These are phyloP conservation scores for Athalia cordata DNA, from an alignment of 2,888 invertebrate genomes.

Conservation along the genomic window DNA sequence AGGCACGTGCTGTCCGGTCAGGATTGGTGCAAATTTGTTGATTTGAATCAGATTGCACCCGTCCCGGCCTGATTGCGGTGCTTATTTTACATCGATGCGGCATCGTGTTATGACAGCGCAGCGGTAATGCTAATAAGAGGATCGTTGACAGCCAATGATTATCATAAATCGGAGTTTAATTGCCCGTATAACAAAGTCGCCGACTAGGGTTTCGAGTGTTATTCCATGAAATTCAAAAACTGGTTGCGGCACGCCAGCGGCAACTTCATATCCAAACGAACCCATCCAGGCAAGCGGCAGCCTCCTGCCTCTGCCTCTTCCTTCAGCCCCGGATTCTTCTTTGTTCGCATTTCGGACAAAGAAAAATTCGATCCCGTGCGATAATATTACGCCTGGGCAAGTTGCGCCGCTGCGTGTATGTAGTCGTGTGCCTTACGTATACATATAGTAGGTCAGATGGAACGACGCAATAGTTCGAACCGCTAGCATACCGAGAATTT, in stretches of 20 bases:
- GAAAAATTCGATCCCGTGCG: constrained; percentile 60
- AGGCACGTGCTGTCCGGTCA: constrained; percentile 64
- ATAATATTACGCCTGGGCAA: constrained; percentile 54
- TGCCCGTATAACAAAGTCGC: constrained; percentile 5
- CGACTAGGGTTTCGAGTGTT: background rate
- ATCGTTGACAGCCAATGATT: constrained; percentile 28
- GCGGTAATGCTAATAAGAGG: background rate
- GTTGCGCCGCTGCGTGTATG: constrained; percentile 3
- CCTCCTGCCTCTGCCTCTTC: constrained; percentile 1
- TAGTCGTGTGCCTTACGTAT: background rate
- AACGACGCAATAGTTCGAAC: constrained; percentile 34
- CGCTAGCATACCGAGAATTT: constrained; percentile 36
- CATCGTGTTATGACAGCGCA: background rate
- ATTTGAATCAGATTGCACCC: constrained; percentile 74
- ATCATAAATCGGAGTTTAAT: constrained; percentile 19
- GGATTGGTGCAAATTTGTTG: constrained; percentile 73
- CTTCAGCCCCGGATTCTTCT: constrained; percentile 48
- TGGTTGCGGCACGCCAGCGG: constrained; percentile 32
- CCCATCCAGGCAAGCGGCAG: background rate
- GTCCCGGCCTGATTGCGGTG: constrained; percentile 74
- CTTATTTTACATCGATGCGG: too few species aligned
- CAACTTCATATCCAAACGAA: background rate
- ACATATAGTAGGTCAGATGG: constrained; percentile 42
- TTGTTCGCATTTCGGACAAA: constrained; percentile 61
- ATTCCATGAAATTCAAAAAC: constrained; percentile 44